Evolutionary conservation across 2,113 vertebrate genomes (phyloP).

Genomic region (Indicator maculatus): DNA sequence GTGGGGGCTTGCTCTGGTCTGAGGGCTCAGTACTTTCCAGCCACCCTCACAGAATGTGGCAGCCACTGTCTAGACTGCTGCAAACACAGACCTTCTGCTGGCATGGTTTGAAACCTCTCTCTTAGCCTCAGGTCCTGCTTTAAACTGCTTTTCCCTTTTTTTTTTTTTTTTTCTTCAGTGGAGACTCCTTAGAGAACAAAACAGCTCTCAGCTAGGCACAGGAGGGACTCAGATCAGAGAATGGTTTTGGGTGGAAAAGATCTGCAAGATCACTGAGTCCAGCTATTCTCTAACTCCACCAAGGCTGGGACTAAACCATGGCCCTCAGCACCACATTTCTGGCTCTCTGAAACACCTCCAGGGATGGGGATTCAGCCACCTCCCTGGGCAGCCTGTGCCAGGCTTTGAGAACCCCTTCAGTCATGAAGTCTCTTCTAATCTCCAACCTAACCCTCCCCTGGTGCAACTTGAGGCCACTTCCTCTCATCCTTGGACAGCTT

Average conservation of each 20-base stretch:
- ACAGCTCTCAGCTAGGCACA: not conserved
- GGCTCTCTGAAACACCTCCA: too few species aligned
- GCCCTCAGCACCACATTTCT: too few species aligned
- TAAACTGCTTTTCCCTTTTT: not conserved
- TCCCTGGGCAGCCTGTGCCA: too few species aligned
- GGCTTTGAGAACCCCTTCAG: too few species aligned
- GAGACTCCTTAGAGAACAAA: not conserved
- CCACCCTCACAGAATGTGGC: not conserved
- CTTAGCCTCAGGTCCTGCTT: not conserved
- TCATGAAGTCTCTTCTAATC: too few species aligned
- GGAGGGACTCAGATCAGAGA: not conserved
- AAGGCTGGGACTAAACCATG: too few species aligned
- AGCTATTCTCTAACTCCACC: too few species aligned
- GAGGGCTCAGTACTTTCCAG: not conserved
- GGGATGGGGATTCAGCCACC: too few species aligned
- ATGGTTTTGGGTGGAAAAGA: too few species aligned
- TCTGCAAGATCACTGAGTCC: too few species aligned
- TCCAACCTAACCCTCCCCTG: too few species aligned
- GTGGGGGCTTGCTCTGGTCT: not conserved
- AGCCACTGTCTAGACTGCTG: not conserved
- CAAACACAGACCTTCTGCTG: not conserved
- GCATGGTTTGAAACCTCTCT: not conserved
- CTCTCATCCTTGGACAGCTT: not conserved
- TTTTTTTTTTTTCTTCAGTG: not conserved
- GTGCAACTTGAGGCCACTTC: too few species aligned